These are phyloP conservation scores for Hippoglossus stenolepis DNA, from an alignment of 2,113 vertebrate species.

Conservation along the genomic window DNA sequence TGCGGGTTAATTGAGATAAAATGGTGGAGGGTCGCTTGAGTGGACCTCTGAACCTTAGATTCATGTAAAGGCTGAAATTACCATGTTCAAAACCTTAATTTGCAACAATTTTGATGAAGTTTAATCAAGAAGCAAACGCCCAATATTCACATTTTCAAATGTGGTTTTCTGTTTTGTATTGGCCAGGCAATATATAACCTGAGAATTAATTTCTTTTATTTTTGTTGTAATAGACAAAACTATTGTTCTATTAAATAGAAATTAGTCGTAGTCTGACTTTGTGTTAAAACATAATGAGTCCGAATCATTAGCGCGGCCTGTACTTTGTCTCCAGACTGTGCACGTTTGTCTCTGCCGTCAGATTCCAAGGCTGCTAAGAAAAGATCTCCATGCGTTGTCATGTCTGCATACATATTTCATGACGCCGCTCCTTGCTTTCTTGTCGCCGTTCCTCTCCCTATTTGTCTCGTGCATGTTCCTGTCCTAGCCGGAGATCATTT, in stretches of 20 bases:
- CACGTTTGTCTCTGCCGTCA: slow-evolving; percentile 22
- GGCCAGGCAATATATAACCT: no score
- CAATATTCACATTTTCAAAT: no score
- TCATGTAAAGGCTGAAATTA: neutral
- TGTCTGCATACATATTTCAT: slow-evolving; percentile 63
- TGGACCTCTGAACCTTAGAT: neutral
- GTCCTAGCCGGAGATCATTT: slow-evolving; percentile 38
- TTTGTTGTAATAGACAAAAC: neutral
- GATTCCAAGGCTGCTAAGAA: slow-evolving; percentile 32
- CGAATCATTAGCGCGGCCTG: slow-evolving; percentile 45
- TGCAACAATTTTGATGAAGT: no score
- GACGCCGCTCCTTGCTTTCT: slow-evolving; percentile 35
- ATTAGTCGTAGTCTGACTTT: slow-evolving; percentile 34
- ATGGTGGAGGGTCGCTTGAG: neutral
- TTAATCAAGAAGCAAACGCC: no score
- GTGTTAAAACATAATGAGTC: slow-evolving; percentile 37
- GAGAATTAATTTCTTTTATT: neutral
- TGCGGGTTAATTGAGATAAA: slow-evolving; percentile 36
- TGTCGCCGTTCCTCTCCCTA: slow-evolving; percentile 20
- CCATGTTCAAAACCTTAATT: no score
- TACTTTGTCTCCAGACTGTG: slow-evolving; percentile 34
- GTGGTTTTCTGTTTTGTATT: no score
- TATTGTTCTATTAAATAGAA: slow-evolving; percentile 1
- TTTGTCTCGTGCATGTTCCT: slow-evolving; percentile 36
- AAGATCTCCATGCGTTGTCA: slow-evolving; percentile 47